These are phyloP conservation scores for Siniperca scherzeri DNA, from an alignment of 2,797 vertebrate genomes.

Conservation along the genomic window DNA sequence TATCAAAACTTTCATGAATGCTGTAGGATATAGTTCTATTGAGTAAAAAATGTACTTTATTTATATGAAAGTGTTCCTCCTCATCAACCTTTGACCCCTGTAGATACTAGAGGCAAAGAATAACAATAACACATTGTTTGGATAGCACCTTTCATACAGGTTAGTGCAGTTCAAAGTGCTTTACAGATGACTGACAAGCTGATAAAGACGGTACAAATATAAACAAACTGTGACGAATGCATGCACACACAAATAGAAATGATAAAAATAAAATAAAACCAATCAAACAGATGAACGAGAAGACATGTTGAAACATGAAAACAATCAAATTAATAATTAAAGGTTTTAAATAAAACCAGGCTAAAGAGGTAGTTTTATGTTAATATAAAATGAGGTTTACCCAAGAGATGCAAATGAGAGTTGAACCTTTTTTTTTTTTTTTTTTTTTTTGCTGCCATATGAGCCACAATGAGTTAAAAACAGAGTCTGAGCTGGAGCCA, in stretches of 20 bases:
- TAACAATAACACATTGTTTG: not conserved
- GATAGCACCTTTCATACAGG: not conserved
- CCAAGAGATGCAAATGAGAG: not conserved
- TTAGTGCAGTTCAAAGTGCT: not conserved
- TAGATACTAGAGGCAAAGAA: not conserved
- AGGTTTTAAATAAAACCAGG: not conserved
- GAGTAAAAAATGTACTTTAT: not conserved
- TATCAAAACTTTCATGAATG: not conserved
- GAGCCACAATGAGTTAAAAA: slow-evolving; percentile 18
- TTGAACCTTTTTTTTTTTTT: not conserved
- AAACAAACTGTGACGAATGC: not conserved
- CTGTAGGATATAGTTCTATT: not conserved
- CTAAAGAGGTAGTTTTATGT: not conserved
- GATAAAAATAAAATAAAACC: not conserved
- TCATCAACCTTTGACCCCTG: not conserved
- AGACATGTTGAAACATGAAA: not conserved
- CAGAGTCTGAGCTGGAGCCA: slow-evolving; percentile 6
- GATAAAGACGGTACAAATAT: not conserved
- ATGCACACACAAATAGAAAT: not conserved
- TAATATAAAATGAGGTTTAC: not conserved
- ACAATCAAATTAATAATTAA: not conserved
- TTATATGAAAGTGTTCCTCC: not conserved
- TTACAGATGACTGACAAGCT: not conserved
- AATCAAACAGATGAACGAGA: not conserved
- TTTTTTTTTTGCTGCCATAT: not conserved